A percentile compares a stretch with the other conserved stretches of the same genome.
Conservation (phyloP, 2,797 vertebrate species). For the Gymnoscopelus microlampas region DNA sequence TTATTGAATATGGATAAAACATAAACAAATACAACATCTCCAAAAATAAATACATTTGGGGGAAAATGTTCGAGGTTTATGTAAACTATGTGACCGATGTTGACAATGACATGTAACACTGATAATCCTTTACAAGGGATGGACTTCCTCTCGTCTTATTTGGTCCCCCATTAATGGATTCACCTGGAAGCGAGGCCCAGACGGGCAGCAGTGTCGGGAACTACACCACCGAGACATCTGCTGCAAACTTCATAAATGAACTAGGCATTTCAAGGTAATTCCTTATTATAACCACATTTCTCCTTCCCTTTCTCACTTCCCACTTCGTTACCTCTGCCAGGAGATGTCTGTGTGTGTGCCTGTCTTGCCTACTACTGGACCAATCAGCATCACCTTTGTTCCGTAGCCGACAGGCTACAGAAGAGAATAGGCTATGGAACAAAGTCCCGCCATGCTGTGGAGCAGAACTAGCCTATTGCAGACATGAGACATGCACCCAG, state of each 20-base stretch:
- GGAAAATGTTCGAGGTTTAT: too few relatives aligned
- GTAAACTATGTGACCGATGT: too few relatives aligned
- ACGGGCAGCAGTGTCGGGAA: slow-evolving; percentile 57
- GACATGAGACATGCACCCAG: too few relatives aligned
- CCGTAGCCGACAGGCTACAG: too few relatives aligned
- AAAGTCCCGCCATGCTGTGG: too few relatives aligned
- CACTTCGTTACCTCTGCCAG: neutral
- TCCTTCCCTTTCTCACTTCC: neutral
- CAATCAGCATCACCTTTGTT: neutral
- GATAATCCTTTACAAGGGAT: slow-evolving; percentile 51
- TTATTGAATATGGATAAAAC: too few relatives aligned
- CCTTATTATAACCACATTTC: neutral
- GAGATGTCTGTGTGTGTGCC: neutral
- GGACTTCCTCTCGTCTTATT: slow-evolving; percentile 54
- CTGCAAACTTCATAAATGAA: slow-evolving; percentile 54
- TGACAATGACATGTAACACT: too few relatives aligned
- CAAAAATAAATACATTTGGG: too few relatives aligned
- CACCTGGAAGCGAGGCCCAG: slow-evolving; percentile 62
- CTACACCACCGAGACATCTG: slow-evolving; percentile 52
- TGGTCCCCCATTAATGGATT: slow-evolving; percentile 71
- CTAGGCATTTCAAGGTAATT: slow-evolving; percentile 64
- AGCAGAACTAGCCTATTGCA: too few relatives aligned
- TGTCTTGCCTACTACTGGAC: neutral
- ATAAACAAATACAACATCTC: too few relatives aligned
- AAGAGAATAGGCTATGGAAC: too few relatives aligned